These are phyloP conservation scores for Mechanitis messenoides DNA, from an alignment of 2,888 invertebrate genomes.

Conservation along the genomic window DNA sequence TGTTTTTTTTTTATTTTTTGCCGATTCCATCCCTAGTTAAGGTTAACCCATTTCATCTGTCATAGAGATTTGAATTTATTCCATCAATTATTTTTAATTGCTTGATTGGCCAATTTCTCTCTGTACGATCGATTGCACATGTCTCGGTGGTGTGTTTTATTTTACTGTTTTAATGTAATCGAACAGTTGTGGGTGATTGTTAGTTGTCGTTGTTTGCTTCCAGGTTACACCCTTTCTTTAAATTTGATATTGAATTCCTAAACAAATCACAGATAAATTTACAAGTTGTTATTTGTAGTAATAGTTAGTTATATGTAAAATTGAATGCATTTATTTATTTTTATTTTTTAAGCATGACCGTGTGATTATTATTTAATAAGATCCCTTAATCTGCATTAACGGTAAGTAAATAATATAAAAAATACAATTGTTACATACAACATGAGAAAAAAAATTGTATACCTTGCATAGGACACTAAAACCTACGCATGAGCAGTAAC, in stretches of 20 bases:
- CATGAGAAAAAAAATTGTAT: background rate
- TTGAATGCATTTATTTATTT: constrained; percentile 60
- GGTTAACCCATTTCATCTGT: constrained; percentile 50
- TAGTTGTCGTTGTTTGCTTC: constrained; percentile 73
- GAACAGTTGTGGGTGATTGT: constrained; percentile 65
- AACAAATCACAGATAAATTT: constrained; percentile 73
- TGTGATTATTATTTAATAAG: constrained; percentile 42
- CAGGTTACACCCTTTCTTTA: constrained; percentile 71
- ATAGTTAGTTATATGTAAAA: constrained; percentile 43
- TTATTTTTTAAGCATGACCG: constrained; percentile 64
- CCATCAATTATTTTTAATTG: constrained; percentile 49
- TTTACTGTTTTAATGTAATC: constrained; percentile 56
- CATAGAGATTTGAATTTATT: constrained; percentile 49
- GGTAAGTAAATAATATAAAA: constrained; percentile 10
- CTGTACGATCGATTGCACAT: constrained; percentile 55
- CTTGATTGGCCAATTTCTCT: constrained; percentile 56
- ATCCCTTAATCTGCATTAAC: constrained; percentile 1
- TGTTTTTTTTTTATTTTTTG: constrained; percentile 42
- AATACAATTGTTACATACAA: background rate
- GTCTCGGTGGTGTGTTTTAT: constrained; percentile 66
- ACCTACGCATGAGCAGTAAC: constrained; percentile 30
- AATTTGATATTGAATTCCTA: constrained; percentile 35
- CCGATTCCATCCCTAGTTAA: constrained; percentile 35
- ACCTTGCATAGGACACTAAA: constrained; percentile 11
- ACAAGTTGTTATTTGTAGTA: constrained; percentile 48